Percentiles rank a stretch among this genome's conserved stretches.
These are phyloP conservation scores for Lepidonotus clava DNA, from an alignment of 2,888 invertebrate species.

Conservation along the genomic window DNA sequence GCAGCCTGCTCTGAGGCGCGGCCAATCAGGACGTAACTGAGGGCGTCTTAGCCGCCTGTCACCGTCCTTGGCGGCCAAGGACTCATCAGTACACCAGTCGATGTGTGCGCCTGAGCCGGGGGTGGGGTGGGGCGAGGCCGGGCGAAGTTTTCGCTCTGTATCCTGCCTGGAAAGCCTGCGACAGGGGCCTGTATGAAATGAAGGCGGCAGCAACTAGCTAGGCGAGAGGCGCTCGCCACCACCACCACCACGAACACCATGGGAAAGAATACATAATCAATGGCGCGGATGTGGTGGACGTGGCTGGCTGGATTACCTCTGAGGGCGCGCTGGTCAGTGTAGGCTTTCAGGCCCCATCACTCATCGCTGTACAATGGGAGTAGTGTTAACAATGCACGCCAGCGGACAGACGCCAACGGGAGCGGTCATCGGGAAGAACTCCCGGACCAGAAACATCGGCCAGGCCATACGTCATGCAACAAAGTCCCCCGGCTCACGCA, in stretches of 20 bases:
- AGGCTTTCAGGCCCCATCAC: neutral
- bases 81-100: conserved; percentile 25
- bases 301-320: neutral
- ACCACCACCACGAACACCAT: too few relatives aligned
- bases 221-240: too few relatives aligned
- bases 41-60: conserved; percentile 31
- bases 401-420: neutral
- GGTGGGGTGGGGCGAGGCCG: neutral
- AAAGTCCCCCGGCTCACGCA: neutral
- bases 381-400: conserved; percentile 22
- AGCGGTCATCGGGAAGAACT: neutral
- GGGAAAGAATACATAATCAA: conserved; percentile 41
- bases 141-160: neutral
- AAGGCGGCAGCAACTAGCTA: too few relatives aligned
- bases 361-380: neutral
- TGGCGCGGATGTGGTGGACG: neutral
- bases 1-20: neutral
- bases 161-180: neutral
- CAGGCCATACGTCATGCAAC: conserved; percentile 23
- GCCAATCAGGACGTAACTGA: conserved; percentile 43
- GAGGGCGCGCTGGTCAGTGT: conserved; percentile 7
- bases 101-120: neutral
- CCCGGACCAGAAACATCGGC: conserved; percentile 31
- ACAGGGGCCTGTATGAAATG: neutral
- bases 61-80: neutral